A percentile compares a stretch with the other conserved stretches of the same genome.
Conservation (phyloP, 2,113 vertebrate species). For the Scortum barcoo region DNA sequence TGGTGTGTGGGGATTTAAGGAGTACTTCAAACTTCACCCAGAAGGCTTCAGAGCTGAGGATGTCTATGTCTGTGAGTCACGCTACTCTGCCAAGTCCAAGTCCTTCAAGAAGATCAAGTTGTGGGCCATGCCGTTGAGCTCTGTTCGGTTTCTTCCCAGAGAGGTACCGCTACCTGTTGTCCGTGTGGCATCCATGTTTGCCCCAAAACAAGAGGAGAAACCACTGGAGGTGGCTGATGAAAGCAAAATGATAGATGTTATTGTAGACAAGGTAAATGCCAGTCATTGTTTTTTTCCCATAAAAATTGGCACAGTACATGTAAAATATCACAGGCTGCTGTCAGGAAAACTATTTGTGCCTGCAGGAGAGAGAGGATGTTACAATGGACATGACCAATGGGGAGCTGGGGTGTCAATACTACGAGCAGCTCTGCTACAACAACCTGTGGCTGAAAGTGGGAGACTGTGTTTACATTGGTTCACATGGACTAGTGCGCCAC, state of each 20-base stretch:
- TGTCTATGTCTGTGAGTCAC: slow-evolving; percentile 97
- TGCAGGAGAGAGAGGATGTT: slow-evolving; percentile 95
- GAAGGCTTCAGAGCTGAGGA: slow-evolving; percentile 95
- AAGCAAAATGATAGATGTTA: slow-evolving; percentile 84
- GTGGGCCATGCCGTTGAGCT: slow-evolving; percentile 98
- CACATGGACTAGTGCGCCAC: slow-evolving; percentile 94
- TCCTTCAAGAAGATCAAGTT: slow-evolving; percentile 99
- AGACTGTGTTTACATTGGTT: slow-evolving; percentile 96
- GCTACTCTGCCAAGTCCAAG: slow-evolving; percentile 98
- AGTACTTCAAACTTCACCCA: slow-evolving; percentile 97
- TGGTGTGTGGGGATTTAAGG: slow-evolving; percentile 78
- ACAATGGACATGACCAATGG: slow-evolving; percentile 94
- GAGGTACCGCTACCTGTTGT: slow-evolving; percentile 95
- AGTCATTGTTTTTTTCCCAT: not conserved
- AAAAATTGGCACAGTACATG: not conserved
- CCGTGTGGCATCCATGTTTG: slow-evolving; percentile 97
- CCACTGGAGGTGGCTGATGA: slow-evolving; percentile 88
- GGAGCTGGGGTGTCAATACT: slow-evolving; percentile 96
- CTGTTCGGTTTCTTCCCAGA: slow-evolving; percentile 92
- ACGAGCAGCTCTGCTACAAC: slow-evolving; percentile 96
- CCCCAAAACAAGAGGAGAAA: slow-evolving; percentile 92
- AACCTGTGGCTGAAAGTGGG: slow-evolving; percentile 97
- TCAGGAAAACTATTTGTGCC: slow-evolving; percentile 15
- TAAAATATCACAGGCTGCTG: not conserved
- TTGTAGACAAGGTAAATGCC: slow-evolving; percentile 81